Conservation (phyloP, 2,797 vertebrate species). For the Poliocrania exsul region DNA sequence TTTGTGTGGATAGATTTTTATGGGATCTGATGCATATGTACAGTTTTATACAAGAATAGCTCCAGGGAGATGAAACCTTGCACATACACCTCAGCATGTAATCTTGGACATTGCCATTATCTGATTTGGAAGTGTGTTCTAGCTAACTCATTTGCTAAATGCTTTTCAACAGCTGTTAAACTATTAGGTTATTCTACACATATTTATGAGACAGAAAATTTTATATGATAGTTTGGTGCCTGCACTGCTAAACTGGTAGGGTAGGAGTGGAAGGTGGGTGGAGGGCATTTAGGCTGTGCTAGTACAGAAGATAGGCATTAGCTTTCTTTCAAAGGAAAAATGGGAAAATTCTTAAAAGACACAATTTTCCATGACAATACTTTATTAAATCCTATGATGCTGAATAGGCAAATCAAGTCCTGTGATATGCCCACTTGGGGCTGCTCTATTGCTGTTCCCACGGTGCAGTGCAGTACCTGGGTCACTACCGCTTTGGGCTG, state of each 20-base stretch:
- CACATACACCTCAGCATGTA: not conserved
- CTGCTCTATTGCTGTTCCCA: not conserved
- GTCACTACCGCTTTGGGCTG: not conserved
- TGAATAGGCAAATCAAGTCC: not conserved
- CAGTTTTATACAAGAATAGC: not conserved
- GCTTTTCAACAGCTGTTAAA: constrained; percentile 46
- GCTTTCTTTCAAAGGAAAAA: not conserved
- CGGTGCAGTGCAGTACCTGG: rapidly evolving
- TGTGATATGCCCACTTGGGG: not conserved
- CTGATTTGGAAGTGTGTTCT: constrained; percentile 24
- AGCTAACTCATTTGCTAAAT: constrained; percentile 47
- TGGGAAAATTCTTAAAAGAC: not conserved
- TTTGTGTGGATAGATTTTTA: not conserved
- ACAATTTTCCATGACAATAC: not conserved
- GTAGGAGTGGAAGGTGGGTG: not conserved
- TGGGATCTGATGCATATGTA: not conserved
- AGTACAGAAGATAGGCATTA: not conserved
- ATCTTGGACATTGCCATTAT: not conserved
- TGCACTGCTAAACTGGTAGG: not conserved
- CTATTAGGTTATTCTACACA: not conserved
- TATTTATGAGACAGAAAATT: constrained; percentile 19
- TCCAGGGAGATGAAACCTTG: not conserved
- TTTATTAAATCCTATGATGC: not conserved
- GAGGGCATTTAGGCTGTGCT: not conserved
- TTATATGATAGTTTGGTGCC: not conserved